Evolutionary conservation across 2,113 vertebrate genomes (phyloP), one percentile per base, ranked within the genome.

Genomic region (Columbina picui): DNA sequence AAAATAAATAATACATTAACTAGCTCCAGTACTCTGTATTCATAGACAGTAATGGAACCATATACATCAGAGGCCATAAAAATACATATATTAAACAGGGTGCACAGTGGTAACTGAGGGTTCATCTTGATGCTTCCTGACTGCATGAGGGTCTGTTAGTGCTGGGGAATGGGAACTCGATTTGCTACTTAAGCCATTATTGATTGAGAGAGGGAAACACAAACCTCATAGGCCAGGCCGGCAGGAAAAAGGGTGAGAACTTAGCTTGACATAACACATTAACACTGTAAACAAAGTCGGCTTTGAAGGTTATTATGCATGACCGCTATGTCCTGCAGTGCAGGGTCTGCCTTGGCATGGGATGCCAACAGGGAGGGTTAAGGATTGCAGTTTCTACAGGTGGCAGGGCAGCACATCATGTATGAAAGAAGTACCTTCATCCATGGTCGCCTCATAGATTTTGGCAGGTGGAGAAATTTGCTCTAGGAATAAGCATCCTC

Each of bases 1-100:
- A 96, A 98, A 96, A 97, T 98, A 98, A 98, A 98, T 98, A 97
- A 97, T 95, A 92, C 95, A 96, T 96, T 97, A 98, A 98, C 49
- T 89, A 98, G 97, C 89, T 63, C 19, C 68, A 65, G 70, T 25
- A 45, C 82, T 93, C 77, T 25, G 27, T 73, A 93, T 93, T 94
- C 89, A 77, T 64, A 93, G 90, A 81, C 84, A 95, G 70, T 92
- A 96, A 95, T 68, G 41, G 77, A 92, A 96, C 64, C 41, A 89
- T 93, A 96, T 94, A 94, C 86, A 96, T 93, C 92, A 91, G 84
- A 95, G 89, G 64, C 90, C 56, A 78, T 92, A 92, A 97, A 97
- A 96, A 97, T 89, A 91, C 63, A 64, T 96, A 94, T 79, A 68
- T 94, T 81, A 81, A 90, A 77, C 43, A 96, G 84, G 84, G 89